These are phyloP conservation scores for Bursaphelenchus okinawaensis DNA, from an alignment of 2,888 invertebrate species.

Conservation along the genomic window DNA sequence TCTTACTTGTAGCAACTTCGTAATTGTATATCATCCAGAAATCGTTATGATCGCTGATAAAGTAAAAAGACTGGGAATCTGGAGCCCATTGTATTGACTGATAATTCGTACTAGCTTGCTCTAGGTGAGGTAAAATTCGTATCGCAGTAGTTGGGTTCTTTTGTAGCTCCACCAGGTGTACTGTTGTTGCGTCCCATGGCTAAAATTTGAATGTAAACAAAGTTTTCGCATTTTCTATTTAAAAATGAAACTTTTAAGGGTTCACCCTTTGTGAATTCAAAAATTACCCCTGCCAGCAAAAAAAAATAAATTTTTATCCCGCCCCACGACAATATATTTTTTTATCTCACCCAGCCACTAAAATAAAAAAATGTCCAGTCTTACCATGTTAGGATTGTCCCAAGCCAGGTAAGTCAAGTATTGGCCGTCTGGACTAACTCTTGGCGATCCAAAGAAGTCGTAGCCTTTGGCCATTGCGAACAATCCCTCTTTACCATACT, in stretches of 20 bases:
- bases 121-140: background rate
- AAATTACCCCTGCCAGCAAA: too few relatives aligned
- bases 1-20: background rate
- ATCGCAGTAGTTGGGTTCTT: background rate
- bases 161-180: background rate
- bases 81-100: constrained; percentile 14
- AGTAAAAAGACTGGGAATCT: background rate
- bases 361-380: background rate
- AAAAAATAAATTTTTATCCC: too few relatives aligned
- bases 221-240: background rate
- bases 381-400: constrained; percentile 61
- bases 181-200: constrained; percentile 14
- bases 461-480: constrained; percentile 48
- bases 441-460: constrained; percentile 60
- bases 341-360: too few relatives aligned
- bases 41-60: constrained; percentile 9
- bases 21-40: constrained; percentile 6
- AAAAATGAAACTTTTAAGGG: background rate
- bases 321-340: too few relatives aligned
- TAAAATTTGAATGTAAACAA: constrained; percentile 11
- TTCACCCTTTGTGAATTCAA: too few relatives aligned
- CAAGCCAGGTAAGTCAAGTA: constrained; percentile 60
- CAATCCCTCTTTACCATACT: background rate
- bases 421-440: constrained; percentile 59
- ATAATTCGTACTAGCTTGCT: background rate